A percentile compares a stretch with the other conserved stretches of the same genome.
Evolutionary conservation across 2,797 vertebrate species (phyloP).

Genomic region (Acrossocheilus wenchowensis): DNA sequence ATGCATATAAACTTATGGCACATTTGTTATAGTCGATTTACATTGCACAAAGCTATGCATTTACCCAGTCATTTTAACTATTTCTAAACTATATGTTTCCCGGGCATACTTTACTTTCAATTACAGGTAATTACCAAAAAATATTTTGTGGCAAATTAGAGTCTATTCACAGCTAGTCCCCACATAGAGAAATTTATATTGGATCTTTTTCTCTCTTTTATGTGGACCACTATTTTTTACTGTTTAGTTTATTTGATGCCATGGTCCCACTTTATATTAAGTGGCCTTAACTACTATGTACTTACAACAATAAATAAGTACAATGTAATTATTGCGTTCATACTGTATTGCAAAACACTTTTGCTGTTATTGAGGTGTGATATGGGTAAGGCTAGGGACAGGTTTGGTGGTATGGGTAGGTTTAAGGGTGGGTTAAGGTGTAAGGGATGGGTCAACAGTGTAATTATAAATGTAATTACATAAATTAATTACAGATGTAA

Average conservation of each 20-base stretch:
- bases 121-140: not conserved
- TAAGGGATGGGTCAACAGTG: no score
- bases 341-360: no score
- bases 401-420: not conserved
- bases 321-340: not conserved
- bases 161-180: slow-evolving; percentile 25
- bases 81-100: not conserved
- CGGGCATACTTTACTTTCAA: not conserved
- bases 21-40: not conserved
- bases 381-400: not conserved
- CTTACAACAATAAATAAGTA: not conserved
- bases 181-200: slow-evolving; percentile 4
- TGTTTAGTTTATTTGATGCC: not conserved
- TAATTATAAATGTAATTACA: no score
- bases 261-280: not conserved
- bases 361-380: not conserved
- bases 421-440: no score
- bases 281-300: not conserved
- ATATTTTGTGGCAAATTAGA: slow-evolving; percentile 9
- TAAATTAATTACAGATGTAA: not conserved
- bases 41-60: not conserved
- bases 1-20: not conserved
- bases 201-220: not conserved
- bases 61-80: not conserved
- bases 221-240: not conserved